Evolutionary conservation across 2,797 vertebrate genomes (phyloP).

Genomic region (Manis crassicaudata): DNA sequence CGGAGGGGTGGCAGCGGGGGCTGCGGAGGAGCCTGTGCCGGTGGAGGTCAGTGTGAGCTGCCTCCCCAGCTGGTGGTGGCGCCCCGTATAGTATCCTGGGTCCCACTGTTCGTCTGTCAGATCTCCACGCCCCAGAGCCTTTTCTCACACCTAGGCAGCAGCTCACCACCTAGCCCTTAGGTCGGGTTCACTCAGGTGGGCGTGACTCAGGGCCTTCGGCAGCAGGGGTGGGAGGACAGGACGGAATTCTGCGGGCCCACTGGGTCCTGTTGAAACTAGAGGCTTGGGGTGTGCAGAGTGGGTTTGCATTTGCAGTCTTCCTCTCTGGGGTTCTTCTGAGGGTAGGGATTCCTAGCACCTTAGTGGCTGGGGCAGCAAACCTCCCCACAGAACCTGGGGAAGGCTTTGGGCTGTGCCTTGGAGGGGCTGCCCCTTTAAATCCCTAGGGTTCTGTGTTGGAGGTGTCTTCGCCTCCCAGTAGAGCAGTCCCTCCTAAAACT

Average conservation of each 20-base stretch:
- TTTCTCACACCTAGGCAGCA: not conserved
- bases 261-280: not conserved
- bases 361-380: not conserved
- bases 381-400: not conserved
- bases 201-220: not conserved
- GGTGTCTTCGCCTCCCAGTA: conserved; percentile 5
- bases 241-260: not conserved
- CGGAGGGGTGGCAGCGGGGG: not conserved
- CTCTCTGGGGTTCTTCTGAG: conserved; percentile 32
- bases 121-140: not conserved
- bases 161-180: not conserved
- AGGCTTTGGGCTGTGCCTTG: not conserved
- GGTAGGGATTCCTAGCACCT: conserved; percentile 62
- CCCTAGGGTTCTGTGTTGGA: conserved; percentile 11
- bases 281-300: not conserved
- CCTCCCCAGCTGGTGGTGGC: not conserved
- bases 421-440: not conserved
- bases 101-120: not conserved
- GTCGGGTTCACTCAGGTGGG: not conserved
- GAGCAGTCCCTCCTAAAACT: conserved; percentile 36
- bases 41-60: not conserved
- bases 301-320: not conserved
- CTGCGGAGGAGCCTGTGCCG: no score
- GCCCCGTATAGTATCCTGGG: not conserved
- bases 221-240: not conserved